Base-by-base conservation (phyloP, 2,888 invertebrate species). In the Calliphora vomitoria region DNA sequence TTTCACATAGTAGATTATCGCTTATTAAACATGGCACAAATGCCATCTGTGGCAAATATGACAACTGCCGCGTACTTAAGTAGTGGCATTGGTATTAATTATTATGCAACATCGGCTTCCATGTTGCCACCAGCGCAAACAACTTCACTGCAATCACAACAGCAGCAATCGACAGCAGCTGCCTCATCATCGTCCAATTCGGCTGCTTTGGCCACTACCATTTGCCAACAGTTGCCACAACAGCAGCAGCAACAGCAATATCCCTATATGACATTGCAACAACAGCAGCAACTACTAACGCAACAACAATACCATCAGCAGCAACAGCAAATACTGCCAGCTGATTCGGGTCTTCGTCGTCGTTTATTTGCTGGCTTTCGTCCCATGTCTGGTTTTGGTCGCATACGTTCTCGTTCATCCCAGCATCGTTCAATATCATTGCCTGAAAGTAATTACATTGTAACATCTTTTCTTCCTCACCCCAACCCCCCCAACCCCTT, bases 371-470 rank as follows among this genome's bases (percentile, higher is more conserved):
- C 97, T 93, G 96, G 97, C 91, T 96, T 97, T 95, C 96, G 96
- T 95, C 97, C 96, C 93, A 95, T 97, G 93, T 96, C 97, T 91
- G 96, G 95, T 89, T 94, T 96, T 92, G 91, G 93, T 55, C 92
- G 93, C 11, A 95, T 96, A 92, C 95, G 96, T 92, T 95, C 95
- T 93, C 95, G 95, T 93, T 96, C 96, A 91, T 95, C 96, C 91
- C 96, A 96, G 94, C 96, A 96, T 95, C 96, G 97, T 94, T 97
- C 97, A 95, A 96, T 97, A 95, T 97, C 97, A 94, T 96, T 97
- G 94, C 97, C 97, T 94, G 97, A 97, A 97, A 97, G 97, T 97
- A 97, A 93, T 91, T 93, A 93, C 91, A 90, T 90, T 89, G 89
- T 90, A 35, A 82, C 50, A 89, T 89, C 88, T 88, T 81, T 89